Conservation (phyloP, 2,888 invertebrate species). For the Standfussiana lucernea region DNA sequence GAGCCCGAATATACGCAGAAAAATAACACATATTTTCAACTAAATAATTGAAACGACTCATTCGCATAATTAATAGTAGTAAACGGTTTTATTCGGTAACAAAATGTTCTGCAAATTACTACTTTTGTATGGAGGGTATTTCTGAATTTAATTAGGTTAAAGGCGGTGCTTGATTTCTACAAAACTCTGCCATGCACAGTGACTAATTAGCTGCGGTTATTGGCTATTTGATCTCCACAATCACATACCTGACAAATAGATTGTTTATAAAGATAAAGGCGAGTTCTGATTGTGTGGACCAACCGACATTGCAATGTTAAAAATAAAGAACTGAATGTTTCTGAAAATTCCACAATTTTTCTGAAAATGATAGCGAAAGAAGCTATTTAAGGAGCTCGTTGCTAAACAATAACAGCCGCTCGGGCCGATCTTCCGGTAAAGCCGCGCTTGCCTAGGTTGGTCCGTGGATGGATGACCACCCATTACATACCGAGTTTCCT, state of each 20-base stretch:
- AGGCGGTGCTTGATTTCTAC: not conserved
- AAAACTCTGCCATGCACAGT: not conserved
- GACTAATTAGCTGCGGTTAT: conserved; percentile 14
- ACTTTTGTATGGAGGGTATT: not conserved
- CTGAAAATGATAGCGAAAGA: no score
- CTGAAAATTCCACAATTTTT: no score
- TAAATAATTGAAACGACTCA: conserved; percentile 2
- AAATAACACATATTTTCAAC: conserved; percentile 1
- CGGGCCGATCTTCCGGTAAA: no score
- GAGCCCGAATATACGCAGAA: not conserved
- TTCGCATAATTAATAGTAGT: not conserved
- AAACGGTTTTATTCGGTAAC: not conserved
- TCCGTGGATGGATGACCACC: no score
- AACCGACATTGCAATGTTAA: not conserved
- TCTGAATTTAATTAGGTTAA: not conserved
- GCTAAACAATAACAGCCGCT: no score
- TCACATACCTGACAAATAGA: not conserved
- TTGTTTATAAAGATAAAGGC: not conserved
- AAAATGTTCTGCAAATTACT: not conserved
- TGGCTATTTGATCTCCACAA: not conserved
- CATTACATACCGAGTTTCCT: no score
- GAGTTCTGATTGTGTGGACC: not conserved
- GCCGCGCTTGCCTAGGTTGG: no score
- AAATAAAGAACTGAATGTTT: no score
- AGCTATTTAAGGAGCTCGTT: no score